Base-by-base conservation (phyloP, 23 tunicate species). In the Halocynthia roretzi region DNA sequence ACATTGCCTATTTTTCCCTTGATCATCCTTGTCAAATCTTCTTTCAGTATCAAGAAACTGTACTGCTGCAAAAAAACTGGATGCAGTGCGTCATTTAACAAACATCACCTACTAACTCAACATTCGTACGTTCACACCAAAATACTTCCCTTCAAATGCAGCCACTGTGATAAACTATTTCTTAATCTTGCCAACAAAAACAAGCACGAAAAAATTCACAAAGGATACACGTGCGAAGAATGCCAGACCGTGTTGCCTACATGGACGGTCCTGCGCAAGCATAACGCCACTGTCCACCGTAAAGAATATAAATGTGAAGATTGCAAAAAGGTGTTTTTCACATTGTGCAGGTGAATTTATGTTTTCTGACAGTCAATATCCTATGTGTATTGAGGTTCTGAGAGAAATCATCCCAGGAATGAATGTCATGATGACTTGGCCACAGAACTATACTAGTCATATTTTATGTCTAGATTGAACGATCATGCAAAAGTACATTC, bases 111-210 rank as follows among this genome's bases (percentile, higher is more conserved):
- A 14, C 50, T 87, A 7, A 82, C 86, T 22, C 86, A 87, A 31
- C 93, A 87, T 77, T 57, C 71, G 1, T 87, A 60, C 50, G 80
- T 77, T n/a, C 93, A 87, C 66, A 87, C 93, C 14, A 68, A 81
- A 11, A 71, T 87, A 56, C 71, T 68, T 14, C 78, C 78, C n/a
- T 74, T 74, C 31, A 23, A 53, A 54, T 74, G 78, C 4, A 8
- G 10, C 20, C 78, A 74, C 17, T 74, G 78, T 56, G 78, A 74
- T 8, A 74, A 74, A 48, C 55, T 23, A 56, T 74, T 74, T 6
- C 14, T 74, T 54, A 74, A 62, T 8, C 62, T 52, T 8, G 56
- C 55, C 31, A 18, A 22, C 52, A 74, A 74, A 54, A 74, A 74
- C 17, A 62, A 64, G 10, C 78, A 74, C 64, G 51, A 53, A 50